phyloP scores from a whole-genome alignment of 2,113 vertebrate genomes.

The Passer domesticus region DNA sequence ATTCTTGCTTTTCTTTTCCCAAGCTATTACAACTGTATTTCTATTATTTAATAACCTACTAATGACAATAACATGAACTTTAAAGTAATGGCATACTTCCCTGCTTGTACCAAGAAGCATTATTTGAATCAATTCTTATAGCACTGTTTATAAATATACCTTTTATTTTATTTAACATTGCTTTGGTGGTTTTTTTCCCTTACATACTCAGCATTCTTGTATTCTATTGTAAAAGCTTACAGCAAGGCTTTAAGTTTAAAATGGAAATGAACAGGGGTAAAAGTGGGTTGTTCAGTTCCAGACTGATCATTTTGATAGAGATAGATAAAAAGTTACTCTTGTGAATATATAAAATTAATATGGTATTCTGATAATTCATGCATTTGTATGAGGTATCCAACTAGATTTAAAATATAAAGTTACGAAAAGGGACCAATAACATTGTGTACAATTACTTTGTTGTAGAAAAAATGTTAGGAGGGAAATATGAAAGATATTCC shows the following conservation, averaged over 20 bases:
- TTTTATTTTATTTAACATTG: not conserved
- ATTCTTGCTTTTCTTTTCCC: not conserved
- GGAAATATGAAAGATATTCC: not conserved
- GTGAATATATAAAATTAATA: not conserved
- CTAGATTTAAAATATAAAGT: not conserved
- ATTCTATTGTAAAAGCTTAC: rapidly evolving
- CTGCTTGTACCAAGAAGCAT: not conserved
- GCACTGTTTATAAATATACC: not conserved
- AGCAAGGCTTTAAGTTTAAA: rapidly evolving
- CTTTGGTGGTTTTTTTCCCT: rapidly evolving
- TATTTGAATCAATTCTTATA: not conserved
- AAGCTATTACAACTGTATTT: not conserved
- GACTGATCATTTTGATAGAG: not conserved
- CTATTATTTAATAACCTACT: not conserved
- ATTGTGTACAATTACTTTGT: not conserved
- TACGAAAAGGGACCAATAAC: not conserved
- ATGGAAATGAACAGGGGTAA: not conserved
- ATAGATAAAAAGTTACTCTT: not conserved
- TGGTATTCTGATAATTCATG: not conserved
- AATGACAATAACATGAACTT: rapidly evolving
- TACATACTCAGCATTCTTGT: not conserved
- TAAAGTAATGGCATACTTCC: not conserved
- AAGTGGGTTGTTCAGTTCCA: not conserved
- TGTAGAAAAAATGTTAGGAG: not conserved
- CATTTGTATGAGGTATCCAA: not conserved